A percentile compares a stretch with the other conserved stretches of the same genome.
Evolutionary conservation across 2,113 vertebrate genomes (phyloP).

Genomic region (Panthera leo): DNA sequence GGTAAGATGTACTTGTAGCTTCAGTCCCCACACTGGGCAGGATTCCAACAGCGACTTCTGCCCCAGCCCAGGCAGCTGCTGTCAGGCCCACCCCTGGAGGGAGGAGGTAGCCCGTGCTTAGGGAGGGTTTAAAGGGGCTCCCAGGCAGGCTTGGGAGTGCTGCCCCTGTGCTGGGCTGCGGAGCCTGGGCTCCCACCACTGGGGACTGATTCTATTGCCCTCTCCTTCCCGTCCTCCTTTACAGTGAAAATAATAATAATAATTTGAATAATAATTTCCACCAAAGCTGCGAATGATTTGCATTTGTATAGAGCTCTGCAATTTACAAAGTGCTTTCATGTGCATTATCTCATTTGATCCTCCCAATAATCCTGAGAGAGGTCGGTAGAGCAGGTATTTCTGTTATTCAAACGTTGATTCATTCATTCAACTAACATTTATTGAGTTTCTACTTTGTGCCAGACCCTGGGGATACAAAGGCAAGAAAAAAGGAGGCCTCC

Average conservation of each 20-base stretch:
- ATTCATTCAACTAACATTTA: constrained; percentile 77
- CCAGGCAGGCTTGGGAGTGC: background rate
- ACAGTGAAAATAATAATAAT: constrained; percentile 79
- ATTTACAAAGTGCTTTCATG: constrained; percentile 79
- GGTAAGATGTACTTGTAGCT: background rate
- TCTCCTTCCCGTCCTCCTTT: constrained; percentile 53
- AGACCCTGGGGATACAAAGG: constrained; percentile 52
- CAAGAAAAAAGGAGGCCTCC: background rate
- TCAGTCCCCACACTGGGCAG: background rate
- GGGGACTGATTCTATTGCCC: constrained; percentile 2
- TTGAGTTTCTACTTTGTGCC: constrained; percentile 75
- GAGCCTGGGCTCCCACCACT: background rate
- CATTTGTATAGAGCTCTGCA: constrained; percentile 80
- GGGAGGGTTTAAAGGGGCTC: background rate
- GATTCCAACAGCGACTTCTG: constrained; percentile 41
- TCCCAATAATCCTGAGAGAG: constrained; percentile 78
- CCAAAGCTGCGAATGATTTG: constrained; percentile 75
- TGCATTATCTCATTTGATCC: constrained; percentile 81
- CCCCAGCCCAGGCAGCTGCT: background rate
- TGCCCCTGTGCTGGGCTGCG: background rate
- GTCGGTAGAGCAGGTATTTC: constrained; percentile 75
- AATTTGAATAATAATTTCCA: constrained; percentile 80
- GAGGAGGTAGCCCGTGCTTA: background rate
- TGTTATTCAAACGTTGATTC: constrained; percentile 79
- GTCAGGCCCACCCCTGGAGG: background rate